phyloP scores from a whole-genome alignment of 2,888 invertebrate species.

The Limnephilus rhombicus region DNA sequence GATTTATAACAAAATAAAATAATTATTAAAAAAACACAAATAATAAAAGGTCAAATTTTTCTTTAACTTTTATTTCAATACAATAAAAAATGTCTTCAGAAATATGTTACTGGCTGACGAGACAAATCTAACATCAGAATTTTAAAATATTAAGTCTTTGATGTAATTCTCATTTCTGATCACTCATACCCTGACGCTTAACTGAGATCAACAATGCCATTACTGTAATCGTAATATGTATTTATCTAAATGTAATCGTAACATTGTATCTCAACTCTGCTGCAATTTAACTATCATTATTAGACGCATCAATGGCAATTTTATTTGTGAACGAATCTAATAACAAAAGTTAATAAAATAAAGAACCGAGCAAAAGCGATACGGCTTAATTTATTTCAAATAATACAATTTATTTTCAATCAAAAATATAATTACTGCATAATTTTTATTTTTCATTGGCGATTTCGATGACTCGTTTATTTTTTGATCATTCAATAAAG shows the following conservation, averaged over 20 bases:
- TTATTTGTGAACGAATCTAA: neutral
- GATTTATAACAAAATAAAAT: neutral
- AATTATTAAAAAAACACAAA: neutral
- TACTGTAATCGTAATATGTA: neutral
- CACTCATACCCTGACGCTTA: constrained; percentile 43
- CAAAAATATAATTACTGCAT: constrained; percentile 3
- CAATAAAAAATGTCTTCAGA: constrained; percentile 63
- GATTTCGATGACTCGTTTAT: constrained; percentile 18
- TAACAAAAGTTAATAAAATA: neutral
- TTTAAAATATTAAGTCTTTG: constrained; percentile 59
- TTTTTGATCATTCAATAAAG: neutral
- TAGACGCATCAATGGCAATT: neutral
- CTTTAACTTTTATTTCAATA: constrained; percentile 55
- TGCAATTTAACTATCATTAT: neutral
- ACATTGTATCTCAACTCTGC: neutral
- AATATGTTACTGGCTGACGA: constrained; percentile 55
- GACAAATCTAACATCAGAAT: constrained; percentile 59
- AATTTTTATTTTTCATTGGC: constrained; percentile 21
- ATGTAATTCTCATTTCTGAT: constrained; percentile 24
- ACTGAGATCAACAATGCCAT: constrained; percentile 24
- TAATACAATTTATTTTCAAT: neutral
- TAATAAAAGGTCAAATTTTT: neutral
- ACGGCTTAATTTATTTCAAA: neutral
- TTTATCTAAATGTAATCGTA: neutral
- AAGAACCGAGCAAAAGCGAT: neutral